These are phyloP conservation scores for Saturnia pavonia DNA, from an alignment of 2,888 invertebrate genomes.

Conservation along the genomic window DNA sequence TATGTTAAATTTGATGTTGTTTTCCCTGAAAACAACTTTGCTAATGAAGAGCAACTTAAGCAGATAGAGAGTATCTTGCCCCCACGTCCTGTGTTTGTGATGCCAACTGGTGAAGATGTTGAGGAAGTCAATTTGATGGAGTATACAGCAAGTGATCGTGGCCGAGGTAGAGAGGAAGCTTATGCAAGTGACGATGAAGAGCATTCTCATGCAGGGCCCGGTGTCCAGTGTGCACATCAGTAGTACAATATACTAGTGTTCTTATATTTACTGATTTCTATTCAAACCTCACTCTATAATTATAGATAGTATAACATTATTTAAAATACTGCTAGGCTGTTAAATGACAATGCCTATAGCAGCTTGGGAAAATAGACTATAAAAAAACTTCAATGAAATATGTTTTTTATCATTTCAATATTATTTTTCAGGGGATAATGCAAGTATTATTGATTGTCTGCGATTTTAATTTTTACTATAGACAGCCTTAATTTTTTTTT, in stretches of 20 bases:
- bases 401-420: not conserved
- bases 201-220: slow-evolving; percentile 80
- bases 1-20: slow-evolving; percentile 92
- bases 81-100: slow-evolving; percentile 84
- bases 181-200: slow-evolving; percentile 86
- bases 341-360: slow-evolving; percentile 27
- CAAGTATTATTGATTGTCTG: not conserved
- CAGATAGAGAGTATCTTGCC: slow-evolving; percentile 89
- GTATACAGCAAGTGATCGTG: slow-evolving; percentile 84
- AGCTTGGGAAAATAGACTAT: not conserved
- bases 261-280: slow-evolving; percentile 54
- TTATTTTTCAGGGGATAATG: not conserved
- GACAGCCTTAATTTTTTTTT: not conserved
- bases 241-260: slow-evolving; percentile 75
- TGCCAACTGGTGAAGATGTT: slow-evolving; percentile 90
- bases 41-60: slow-evolving; percentile 84
- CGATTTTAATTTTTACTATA: not conserved
- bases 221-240: slow-evolving; percentile 92
- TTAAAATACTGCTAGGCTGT: slow-evolving; percentile 51
- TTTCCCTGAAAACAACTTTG: slow-evolving; percentile 92
- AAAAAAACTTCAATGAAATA: not conserved
- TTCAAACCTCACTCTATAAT: slow-evolving; percentile 71
- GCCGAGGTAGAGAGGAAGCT: slow-evolving; percentile 83
- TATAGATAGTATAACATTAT: slow-evolving; percentile 66
- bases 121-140: slow-evolving; percentile 93